These are phyloP conservation scores for Remorina albescens DNA, from an alignment of 2,797 vertebrate species.

Conservation along the genomic window DNA sequence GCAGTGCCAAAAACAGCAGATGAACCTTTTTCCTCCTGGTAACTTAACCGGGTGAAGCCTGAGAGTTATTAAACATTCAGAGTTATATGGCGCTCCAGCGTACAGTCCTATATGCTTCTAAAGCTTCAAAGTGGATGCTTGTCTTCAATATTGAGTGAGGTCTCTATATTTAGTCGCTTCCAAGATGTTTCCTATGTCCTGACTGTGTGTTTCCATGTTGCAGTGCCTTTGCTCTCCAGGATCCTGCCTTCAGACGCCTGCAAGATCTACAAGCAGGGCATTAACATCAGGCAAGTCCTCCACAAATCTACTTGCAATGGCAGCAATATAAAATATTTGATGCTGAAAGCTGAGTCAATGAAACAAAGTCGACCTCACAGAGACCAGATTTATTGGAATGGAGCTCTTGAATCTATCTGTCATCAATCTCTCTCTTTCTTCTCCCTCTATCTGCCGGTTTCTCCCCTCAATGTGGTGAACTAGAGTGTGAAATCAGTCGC, in stretches of 20 bases:
- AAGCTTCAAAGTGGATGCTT: slow-evolving; percentile 31
- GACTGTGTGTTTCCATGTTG: slow-evolving; percentile 63
- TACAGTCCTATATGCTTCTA: slow-evolving; percentile 26
- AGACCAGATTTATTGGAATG: not conserved
- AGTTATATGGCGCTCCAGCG: slow-evolving; percentile 16
- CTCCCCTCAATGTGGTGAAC: slow-evolving; percentile 42
- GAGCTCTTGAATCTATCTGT: not conserved
- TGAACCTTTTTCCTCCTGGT: slow-evolving; percentile 5
- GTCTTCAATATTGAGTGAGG: slow-evolving; percentile 43
- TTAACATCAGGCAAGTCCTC: slow-evolving; percentile 95
- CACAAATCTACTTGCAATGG: slow-evolving; percentile 8
- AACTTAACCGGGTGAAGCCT: slow-evolving; percentile 7
- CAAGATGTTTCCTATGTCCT: slow-evolving; percentile 35
- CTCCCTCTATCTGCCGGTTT: not conserved
- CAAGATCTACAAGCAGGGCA: slow-evolving; percentile 99
- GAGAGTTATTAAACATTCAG: slow-evolving; percentile 52
- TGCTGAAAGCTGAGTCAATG: not conserved
- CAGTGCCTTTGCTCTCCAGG: slow-evolving; percentile 99
- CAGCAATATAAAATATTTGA: not conserved
- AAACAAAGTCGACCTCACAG: not conserved
- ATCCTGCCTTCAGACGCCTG: slow-evolving; percentile 99
- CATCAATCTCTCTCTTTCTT: not conserved
- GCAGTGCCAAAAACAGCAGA: not conserved
- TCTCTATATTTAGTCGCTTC: slow-evolving; percentile 56
- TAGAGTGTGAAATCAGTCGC: slow-evolving; percentile 69